Evolutionary conservation across 92 coral and sea anemone species (phyloP).

Genomic region (Isaurus tuberculatus): DNA sequence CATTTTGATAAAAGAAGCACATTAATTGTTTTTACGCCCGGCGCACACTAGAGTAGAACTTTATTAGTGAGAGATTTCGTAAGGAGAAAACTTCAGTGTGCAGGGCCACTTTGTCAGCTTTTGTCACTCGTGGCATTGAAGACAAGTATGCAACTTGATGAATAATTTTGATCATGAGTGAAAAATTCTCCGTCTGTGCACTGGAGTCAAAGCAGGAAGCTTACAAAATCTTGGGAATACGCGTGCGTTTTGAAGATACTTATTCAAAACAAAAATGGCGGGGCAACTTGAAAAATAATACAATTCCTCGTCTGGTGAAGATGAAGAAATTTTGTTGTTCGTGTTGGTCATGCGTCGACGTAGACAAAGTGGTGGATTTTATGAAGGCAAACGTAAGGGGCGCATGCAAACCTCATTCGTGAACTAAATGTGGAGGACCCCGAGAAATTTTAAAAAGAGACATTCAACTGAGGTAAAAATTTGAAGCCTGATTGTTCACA

Average conservation of each 20-base stretch:
- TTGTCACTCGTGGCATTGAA: slow-evolving; percentile 13
- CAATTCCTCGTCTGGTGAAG: slow-evolving; percentile 12
- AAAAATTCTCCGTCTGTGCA: slow-evolving; percentile 16
- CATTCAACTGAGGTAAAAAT: slow-evolving; percentile 1
- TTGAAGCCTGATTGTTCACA: background rate
- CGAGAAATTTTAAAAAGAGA: slow-evolving; percentile 8
- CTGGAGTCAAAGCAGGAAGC: background rate
- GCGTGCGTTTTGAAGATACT: background rate
- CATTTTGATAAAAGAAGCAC: no score
- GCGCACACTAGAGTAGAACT: slow-evolving; percentile 23
- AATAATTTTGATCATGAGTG: slow-evolving; percentile 22
- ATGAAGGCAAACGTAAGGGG: slow-evolving; percentile 30
- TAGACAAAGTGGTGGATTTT: slow-evolving; percentile 15
- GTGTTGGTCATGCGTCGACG: background rate
- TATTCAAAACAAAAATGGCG: background rate
- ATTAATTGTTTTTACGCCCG: no score
- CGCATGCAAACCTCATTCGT: slow-evolving; percentile 28
- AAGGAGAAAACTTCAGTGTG: slow-evolving; percentile 14
- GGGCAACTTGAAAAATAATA: background rate
- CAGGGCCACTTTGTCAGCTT: background rate
- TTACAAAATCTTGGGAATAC: background rate
- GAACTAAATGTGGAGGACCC: slow-evolving; percentile 41
- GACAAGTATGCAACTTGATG: slow-evolving; percentile 9
- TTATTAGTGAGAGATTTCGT: slow-evolving; percentile 11
- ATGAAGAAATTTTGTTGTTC: slow-evolving; percentile 5